Evolutionary conservation across 37 sponge, comb jelly and placozoan genomes (phyloP).

Genomic region (Diacarnus erythraeanus): DNA sequence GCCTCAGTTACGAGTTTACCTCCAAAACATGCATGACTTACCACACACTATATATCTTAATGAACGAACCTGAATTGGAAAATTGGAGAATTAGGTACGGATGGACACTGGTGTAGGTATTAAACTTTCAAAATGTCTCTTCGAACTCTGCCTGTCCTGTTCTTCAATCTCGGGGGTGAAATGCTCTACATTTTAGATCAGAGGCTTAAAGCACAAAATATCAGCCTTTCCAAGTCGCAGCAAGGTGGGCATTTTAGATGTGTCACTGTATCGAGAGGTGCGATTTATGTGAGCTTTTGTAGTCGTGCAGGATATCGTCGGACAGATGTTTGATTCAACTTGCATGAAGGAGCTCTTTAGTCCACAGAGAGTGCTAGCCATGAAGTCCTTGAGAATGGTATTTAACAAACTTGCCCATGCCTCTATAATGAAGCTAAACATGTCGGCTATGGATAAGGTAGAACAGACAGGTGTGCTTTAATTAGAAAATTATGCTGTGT

Average conservation of each 20-base stretch:
- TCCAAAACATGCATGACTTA: too few species aligned
- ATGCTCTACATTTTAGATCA: conserved; percentile 96
- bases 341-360: conserved; percentile 83
- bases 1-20: too few species aligned
- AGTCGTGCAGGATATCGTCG: conserved; percentile 86
- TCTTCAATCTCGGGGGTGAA: conserved; percentile 96
- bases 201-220: conserved; percentile 82
- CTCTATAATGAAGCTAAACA: conserved; percentile 92
- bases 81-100: too few species aligned
- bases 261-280: not conserved
- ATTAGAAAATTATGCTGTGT: not conserved
- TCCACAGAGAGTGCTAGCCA: conserved; percentile 64
- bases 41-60: too few species aligned
- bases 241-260: conserved; percentile 41
- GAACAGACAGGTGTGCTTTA: not conserved
- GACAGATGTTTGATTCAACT: conserved; percentile 65
- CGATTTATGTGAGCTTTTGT: not conserved
- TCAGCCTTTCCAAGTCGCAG: conserved; percentile 43
- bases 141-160: conserved; percentile 83
- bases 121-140: conserved; percentile 54
- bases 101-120: too few species aligned
- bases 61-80: too few species aligned
- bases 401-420: conserved; percentile 90
- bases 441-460: conserved; percentile 87
- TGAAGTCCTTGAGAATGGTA: conserved; percentile 57